phyloP scores from a whole-genome alignment of 2,888 invertebrate species.

The Mactromeris polynyma region DNA sequence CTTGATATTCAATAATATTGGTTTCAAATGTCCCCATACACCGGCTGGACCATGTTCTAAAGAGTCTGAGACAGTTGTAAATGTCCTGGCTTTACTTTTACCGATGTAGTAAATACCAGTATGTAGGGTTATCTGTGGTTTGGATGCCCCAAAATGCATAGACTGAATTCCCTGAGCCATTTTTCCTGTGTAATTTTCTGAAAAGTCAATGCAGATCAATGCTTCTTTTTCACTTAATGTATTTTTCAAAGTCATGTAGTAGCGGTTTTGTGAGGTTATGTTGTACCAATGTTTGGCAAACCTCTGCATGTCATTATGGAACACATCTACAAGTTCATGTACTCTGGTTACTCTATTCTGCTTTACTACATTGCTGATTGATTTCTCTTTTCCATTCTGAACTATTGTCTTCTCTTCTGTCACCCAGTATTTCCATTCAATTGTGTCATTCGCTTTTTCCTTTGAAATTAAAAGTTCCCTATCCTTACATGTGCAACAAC shows the following conservation, averaged over 20 bases:
- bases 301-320: background rate
- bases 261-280: background rate
- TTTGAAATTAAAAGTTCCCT: background rate
- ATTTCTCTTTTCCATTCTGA: conserved; percentile 13
- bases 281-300: background rate
- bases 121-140: conserved; percentile 56
- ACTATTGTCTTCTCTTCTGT: conserved; percentile 27
- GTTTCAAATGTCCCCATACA: conserved; percentile 38
- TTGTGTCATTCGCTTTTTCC: conserved; percentile 19
- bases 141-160: conserved; percentile 24
- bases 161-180: conserved; percentile 48
- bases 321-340: background rate
- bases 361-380: conserved; percentile 5
- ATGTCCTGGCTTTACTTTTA: background rate
- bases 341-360: background rate
- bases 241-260: background rate
- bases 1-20: background rate
- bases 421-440: conserved; percentile 35
- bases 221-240: background rate
- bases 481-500: conserved; percentile 23
- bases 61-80: conserved; percentile 73
- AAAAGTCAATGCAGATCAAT: conserved; percentile 53
- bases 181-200: conserved; percentile 56
- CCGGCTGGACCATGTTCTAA: conserved; percentile 23
- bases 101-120: conserved; percentile 55